Base-by-base conservation (phyloP, 2,888 invertebrate species). In the Vanessa cardui region DNA sequence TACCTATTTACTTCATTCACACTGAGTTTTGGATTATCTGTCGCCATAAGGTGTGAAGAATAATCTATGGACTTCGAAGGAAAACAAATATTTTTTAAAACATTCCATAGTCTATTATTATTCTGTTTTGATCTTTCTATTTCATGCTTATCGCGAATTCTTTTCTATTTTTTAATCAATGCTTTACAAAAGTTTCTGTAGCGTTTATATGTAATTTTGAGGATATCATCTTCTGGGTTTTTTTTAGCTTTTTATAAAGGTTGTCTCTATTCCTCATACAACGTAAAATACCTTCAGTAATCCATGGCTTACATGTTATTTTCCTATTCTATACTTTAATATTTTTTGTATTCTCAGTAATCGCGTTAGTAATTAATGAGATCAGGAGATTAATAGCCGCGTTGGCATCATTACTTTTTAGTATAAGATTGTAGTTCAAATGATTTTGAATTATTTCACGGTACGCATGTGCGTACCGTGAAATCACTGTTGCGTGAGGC, bases 161-260 rank as follows among this genome's bases (percentile, higher is more conserved):
- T 45, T 45, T 45, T 45, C 45, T 45, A 6, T 45, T 45, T 45
- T 45, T 45, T 45, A 45, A 45, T 45, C 45, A 45, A 45, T 45
- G 45, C 45, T 45, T 45, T 45, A 45, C 45, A 45, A 45, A 45
- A 45, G 45, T 45, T 45, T 26, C 26, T 26, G 26, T 26, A 26
- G 26, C 26, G 26, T 26, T 26, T 26, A 26, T 26, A 26, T 26
- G 26, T 26, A 26, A 26, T 26, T 26, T 26, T 26, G 26, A 26
- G 26, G 26, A 26, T 26, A 26, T 26, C 45, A 45, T 45, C 45
- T 8, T 45, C 45, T 45, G 45, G 45, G 45, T 4, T 45, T 5
- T 45, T 45, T 45, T 45, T 45, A 45, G 45, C 45, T 45, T 45
- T 45, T 45, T 45, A 45, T 45, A 45, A 45, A 45, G 45, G 45